Conservation (phyloP, 2,113 vertebrate species). For the Mustela lutreola region DNA sequence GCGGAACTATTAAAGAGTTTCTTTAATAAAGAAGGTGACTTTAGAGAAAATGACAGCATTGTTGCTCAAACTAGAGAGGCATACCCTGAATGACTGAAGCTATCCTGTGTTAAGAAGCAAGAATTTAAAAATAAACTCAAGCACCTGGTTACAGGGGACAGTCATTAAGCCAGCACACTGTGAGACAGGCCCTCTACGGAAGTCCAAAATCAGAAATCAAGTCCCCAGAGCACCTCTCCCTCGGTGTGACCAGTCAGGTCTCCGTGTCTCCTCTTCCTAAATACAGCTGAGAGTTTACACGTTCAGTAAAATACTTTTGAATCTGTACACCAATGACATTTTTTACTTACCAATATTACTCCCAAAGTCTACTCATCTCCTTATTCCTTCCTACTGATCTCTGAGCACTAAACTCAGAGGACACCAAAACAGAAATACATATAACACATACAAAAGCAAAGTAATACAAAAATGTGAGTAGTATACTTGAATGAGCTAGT, state of each 20-base stretch:
- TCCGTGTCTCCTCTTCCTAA: neutral
- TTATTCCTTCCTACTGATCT: neutral
- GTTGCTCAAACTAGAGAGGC: constrained; percentile 41
- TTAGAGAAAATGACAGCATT: constrained; percentile 67
- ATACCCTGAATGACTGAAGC: neutral
- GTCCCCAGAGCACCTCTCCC: neutral
- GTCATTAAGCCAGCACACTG: neutral
- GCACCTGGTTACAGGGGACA: neutral
- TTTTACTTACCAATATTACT: neutral
- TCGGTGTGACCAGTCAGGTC: neutral
- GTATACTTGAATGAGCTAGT: neutral
- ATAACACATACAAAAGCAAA: neutral
- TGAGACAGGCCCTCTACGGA: neutral
- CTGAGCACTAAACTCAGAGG: neutral
- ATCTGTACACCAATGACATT: neutral
- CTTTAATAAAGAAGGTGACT: constrained; percentile 66
- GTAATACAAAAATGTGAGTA: neutral
- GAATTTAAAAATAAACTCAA: constrained; percentile 41
- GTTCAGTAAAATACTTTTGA: constrained; percentile 6
- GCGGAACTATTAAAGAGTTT: constrained; percentile 69
- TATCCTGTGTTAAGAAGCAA: neutral
- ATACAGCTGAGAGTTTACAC: neutral
- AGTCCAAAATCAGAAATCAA: neutral
- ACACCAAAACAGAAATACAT: neutral
- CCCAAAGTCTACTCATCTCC: neutral